Evolutionary conservation across 2,888 invertebrate genomes (phyloP).

Genomic region (Drosophila phalerata): DNA sequence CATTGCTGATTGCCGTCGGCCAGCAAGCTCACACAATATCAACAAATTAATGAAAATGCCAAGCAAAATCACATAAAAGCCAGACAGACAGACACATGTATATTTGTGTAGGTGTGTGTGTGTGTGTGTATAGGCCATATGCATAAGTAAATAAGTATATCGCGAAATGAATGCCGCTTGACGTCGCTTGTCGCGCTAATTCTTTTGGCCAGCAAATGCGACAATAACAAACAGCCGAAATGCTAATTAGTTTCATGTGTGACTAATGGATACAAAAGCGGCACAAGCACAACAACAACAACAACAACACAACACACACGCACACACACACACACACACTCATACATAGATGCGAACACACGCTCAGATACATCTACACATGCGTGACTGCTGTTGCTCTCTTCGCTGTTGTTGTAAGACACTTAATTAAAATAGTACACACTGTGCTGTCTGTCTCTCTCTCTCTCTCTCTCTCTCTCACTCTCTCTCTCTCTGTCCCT

Average conservation of each 20-base stretch:
- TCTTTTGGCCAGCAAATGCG: conserved; percentile 81
- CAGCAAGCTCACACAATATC: conserved; percentile 58
- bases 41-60: conserved; percentile 80
- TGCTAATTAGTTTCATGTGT: conserved; percentile 83
- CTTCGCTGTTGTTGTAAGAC: conserved; percentile 55
- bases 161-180: conserved; percentile 71
- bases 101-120: conserved; percentile 16
- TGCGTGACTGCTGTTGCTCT: conserved; percentile 57
- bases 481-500: too few relatives aligned
- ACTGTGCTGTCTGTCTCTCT: conserved; percentile 30
- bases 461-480: conserved; percentile 1
- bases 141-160: conserved; percentile 61
- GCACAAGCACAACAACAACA: conserved; percentile 55
- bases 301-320: conserved; percentile 30
- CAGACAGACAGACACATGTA: conserved; percentile 28
- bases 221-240: conserved; percentile 82
- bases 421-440: conserved; percentile 82
- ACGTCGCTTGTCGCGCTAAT: conserved; percentile 77
- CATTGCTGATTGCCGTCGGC: conserved; percentile 77
- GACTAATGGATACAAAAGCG: conserved; percentile 80
- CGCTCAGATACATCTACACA: conserved; percentile 56
- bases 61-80: conserved; percentile 53
- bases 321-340: conserved; percentile 17
- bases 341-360: conserved; percentile 4
- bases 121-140: conserved; percentile 34